These are phyloP conservation scores for Nycticebus coucang DNA, from an alignment of 2,113 vertebrate genomes.

Conservation along the genomic window DNA sequence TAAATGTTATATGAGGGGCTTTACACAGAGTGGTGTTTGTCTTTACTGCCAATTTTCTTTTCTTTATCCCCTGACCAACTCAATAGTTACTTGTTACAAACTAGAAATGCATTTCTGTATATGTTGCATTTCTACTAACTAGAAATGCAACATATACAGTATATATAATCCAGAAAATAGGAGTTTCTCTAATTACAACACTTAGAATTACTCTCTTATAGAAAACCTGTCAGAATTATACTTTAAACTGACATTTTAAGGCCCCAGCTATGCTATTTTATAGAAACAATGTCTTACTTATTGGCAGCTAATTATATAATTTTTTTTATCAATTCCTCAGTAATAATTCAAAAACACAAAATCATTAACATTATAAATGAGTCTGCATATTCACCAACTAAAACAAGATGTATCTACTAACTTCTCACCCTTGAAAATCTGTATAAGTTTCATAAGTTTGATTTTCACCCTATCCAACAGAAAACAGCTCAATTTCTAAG, in stretches of 20 bases:
- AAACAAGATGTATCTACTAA: conserved; percentile 37
- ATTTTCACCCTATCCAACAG: not conserved
- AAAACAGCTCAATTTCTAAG: conserved; percentile 26
- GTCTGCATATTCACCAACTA: not conserved
- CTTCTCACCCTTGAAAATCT: not conserved
- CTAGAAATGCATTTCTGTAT: not conserved
- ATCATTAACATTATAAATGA: not conserved
- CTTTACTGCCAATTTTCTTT: conserved; percentile 33
- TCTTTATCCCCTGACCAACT: conserved; percentile 1
- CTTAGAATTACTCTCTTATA: conserved; percentile 13
- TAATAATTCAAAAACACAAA: conserved; percentile 32
- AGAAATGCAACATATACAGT: not conserved
- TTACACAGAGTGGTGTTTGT: not conserved
- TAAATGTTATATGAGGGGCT: conserved; percentile 31
- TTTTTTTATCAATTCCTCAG: not conserved
- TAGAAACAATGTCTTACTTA: conserved; percentile 22
- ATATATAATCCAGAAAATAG: conserved; percentile 41
- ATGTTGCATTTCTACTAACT: too few relatives aligned
- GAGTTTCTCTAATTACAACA: conserved; percentile 1
- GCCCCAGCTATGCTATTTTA: not conserved
- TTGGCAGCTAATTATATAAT: not conserved
- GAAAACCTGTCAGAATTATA: conserved; percentile 16
- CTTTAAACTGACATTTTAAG: conserved; percentile 42
- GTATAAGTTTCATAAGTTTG: not conserved
- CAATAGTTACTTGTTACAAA: conserved; percentile 9